phyloP scores from a whole-genome alignment of 2,797 vertebrate genomes.

The Gallirallus australis region DNA sequence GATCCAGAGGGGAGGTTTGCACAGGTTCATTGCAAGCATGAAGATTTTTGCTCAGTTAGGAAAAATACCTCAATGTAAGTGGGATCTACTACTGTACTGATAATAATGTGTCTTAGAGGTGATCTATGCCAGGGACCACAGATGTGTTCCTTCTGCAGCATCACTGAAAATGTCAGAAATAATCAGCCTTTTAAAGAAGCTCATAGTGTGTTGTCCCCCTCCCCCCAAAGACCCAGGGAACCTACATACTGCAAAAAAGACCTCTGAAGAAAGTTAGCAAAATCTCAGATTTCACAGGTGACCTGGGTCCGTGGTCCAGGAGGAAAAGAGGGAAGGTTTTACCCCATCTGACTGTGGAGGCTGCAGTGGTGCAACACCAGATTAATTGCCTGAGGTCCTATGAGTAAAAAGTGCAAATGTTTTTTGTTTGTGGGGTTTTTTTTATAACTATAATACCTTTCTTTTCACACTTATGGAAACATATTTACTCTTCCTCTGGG shows the following conservation, averaged over 20 bases:
- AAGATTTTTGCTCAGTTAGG: not conserved
- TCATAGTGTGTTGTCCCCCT: not conserved
- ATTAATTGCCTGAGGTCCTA: not conserved
- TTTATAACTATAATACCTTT: not conserved
- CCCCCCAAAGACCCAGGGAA: not conserved
- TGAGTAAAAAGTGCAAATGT: not conserved
- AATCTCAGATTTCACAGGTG: not conserved
- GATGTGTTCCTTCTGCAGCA: not conserved
- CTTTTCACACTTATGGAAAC: not conserved
- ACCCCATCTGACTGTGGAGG: not conserved
- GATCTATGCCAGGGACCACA: not conserved
- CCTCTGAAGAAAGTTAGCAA: not conserved
- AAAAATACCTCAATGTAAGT: not conserved
- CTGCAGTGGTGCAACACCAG: not conserved
- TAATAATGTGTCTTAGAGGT: not conserved
- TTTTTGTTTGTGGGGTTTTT: not conserved
- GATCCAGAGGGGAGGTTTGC: not conserved
- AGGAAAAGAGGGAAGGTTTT: not conserved
- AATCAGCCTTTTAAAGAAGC: not conserved
- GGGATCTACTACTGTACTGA: not conserved
- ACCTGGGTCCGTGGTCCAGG: rapidly evolving
- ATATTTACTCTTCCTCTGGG: not conserved
- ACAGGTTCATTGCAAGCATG: rapidly evolving
- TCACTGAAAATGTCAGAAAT: not conserved
- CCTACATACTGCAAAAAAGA: not conserved